A percentile compares a stretch with the other conserved stretches of the same genome.
Conservation (phyloP, 2,797 vertebrate genomes). For the Paratrypauchen microcephalus region DNA sequence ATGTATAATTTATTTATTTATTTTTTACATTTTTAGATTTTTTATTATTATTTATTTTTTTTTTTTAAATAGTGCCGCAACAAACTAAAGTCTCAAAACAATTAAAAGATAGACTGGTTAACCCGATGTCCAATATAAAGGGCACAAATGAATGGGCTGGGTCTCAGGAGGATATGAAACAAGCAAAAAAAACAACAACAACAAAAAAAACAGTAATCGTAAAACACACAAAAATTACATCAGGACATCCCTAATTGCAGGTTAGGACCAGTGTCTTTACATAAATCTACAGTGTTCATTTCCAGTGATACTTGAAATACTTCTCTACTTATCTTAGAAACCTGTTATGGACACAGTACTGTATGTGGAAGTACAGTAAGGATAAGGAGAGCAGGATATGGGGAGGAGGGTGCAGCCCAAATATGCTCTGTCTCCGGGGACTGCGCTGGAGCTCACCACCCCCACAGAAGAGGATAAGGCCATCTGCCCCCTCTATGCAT, state of each 20-base stretch:
- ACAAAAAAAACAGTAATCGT: neutral
- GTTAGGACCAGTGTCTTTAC: neutral
- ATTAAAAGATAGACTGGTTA: no score
- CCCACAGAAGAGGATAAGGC: conserved; percentile 73
- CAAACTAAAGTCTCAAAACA: no score
- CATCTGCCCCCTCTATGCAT: conserved; percentile 75
- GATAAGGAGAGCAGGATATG: conserved; percentile 11
- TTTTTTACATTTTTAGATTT: no score
- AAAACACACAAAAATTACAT: no score
- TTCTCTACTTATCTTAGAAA: neutral
- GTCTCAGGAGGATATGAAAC: no score
- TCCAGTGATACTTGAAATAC: neutral
- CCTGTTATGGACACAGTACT: neutral
- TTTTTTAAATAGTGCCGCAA: no score
- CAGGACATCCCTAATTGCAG: no score
- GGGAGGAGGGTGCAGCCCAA: conserved; percentile 28
- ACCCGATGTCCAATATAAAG: no score
- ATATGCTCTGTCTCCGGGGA: conserved; percentile 72
- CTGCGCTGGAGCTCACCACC: conserved; percentile 72
- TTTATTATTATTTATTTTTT: no score
- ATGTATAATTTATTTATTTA: no score
- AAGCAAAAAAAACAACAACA: no score
- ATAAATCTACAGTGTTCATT: neutral
- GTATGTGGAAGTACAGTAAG: conserved; percentile 10
- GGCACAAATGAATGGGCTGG: no score